Base-by-base conservation (phyloP, 2,888 invertebrate genomes). In the Endomychus coccineus region DNA sequence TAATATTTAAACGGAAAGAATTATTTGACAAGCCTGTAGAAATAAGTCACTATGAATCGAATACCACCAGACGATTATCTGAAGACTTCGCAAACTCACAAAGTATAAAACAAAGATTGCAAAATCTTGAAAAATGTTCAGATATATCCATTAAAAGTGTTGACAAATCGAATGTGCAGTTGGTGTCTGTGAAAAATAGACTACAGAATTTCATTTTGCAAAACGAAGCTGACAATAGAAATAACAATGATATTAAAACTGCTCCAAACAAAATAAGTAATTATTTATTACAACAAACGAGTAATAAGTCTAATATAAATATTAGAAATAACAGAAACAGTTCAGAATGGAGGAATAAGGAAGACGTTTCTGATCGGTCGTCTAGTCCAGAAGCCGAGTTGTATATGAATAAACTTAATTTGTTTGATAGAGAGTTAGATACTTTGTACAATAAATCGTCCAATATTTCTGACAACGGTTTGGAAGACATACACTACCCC, bases 1-100 rank as follows among this genome's bases (percentile, higher is more conserved):
- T 87, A 59, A 81, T 89, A 48, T 74, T 78, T 39, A 86, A 87
- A 66, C 72, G 87, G 50, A 78, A 86, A 51, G 86, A 86, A 62
- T 75, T 89, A 41, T 89, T 89, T 54, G 79, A 78, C 50, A 74
- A 71, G 49, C 71, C 71, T 19, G 34, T 58, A 16, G 73, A 75
- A 55, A 58, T 66, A 40, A 61, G 64, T 33, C 59, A 61, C 23
- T 62, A 60, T 50, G 67, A 62, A 55, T 59, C 50, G 9, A 56
- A 43, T 46, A 69, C 67, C 51, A 60, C 59, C 32, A 72, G 66
- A 46, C 69, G 73, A 55, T 66, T 74, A 44, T 75, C 75, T 51
- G 73, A 77, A 61, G 79, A 81, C 52, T 75, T 81, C 45, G 67
- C 70, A 14, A 77, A 76, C 48, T 71, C 78, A 45, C 78, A 75